These are phyloP conservation scores for Pollicipes pollicipes DNA, from an alignment of 1,140 invertebrate species.

Conservation along the genomic window DNA sequence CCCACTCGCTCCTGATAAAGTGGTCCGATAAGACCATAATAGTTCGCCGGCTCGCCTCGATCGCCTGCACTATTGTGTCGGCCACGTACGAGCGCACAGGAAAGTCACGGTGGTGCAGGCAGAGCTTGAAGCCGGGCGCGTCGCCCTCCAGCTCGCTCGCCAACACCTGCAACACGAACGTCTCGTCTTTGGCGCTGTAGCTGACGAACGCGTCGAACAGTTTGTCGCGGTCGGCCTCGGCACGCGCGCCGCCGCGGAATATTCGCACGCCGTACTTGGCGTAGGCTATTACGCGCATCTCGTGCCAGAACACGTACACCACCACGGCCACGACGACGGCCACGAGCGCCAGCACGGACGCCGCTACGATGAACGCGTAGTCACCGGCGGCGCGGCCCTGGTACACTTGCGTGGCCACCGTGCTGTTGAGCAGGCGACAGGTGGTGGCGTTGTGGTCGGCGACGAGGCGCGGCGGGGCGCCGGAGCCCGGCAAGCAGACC, in stretches of 20 bases:
- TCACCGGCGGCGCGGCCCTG: neutral
- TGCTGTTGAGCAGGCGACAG: slow-evolving; percentile 13
- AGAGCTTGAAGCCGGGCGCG: slow-evolving; percentile 36
- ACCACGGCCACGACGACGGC: slow-evolving; percentile 45
- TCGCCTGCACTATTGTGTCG: slow-evolving; percentile 41
- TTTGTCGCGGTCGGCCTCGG: slow-evolving; percentile 38
- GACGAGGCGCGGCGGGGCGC: slow-evolving; percentile 59
- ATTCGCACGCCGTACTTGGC: slow-evolving; percentile 41
- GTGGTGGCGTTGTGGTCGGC: slow-evolving; percentile 28
- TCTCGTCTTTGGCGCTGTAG: slow-evolving; percentile 80
- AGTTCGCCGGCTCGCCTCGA: slow-evolving; percentile 41
- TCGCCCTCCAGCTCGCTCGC: slow-evolving; percentile 65
- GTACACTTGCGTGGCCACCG: slow-evolving; percentile 3
- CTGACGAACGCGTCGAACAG: slow-evolving; percentile 82
- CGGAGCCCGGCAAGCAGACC: slow-evolving; percentile 35
- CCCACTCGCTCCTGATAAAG: slow-evolving; percentile 47
- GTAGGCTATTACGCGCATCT: slow-evolving; percentile 23
- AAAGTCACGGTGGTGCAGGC: slow-evolving; percentile 27
- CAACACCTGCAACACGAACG: slow-evolving; percentile 65
- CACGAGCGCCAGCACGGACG: slow-evolving; percentile 42
- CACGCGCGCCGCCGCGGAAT: slow-evolving; percentile 31
- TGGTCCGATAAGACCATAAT: slow-evolving; percentile 83
- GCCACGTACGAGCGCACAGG: slow-evolving; percentile 49
- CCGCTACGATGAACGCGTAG: slow-evolving; percentile 46
- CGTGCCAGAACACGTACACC: slow-evolving; percentile 53